Base-by-base conservation (phyloP, 2,797 vertebrate genomes). In the Botia kubotai region DNA sequence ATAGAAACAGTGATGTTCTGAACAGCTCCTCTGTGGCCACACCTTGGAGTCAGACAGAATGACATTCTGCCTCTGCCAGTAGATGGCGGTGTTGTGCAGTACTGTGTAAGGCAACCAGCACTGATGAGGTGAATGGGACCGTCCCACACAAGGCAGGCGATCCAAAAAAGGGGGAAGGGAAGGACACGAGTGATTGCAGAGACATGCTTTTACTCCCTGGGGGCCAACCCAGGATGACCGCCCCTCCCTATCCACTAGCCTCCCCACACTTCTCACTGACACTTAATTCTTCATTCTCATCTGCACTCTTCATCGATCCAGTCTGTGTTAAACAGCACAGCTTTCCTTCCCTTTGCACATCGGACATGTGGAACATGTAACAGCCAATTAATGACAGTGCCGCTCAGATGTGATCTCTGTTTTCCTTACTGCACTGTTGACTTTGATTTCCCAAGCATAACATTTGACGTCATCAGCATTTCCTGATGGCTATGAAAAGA, bases 81-180 rank as follows among this genome's bases (percentile, higher is more conserved):
- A 90, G 89, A 87, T 87, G 87, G 83, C 68, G 60, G 63, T 86
- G 78, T 85, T 84, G 80, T 79, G 81, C 83, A 87, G 78, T 74
- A 74, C 77, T 77, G 79, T 36, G 36, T 73, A 23, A 48, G 43
- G 65, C 39, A 60, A 53, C 60, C 66, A 66, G 58, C 69, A 48
- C 58, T 82, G 26, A 6, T 66, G n/a, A 50, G 60, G 60, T 58
- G 55, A 70, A 81, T 73, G 71, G 83, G 72, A 75, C 60, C 33
- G 63, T 86, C 84, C 77, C 80, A 75, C 29, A 26, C 33, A 17
- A 62, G 55, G 80, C 67, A 52, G 5, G 29, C 66, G 8, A 29
- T 5, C 33, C 65, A 75, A 62, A 36, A 52, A 77, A 65, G 43
- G 55, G 77, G 53, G 62, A 19, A 62, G 53, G 26, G 73, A 26